Evolutionary conservation across 2,888 invertebrate species (phyloP), one percentile per base, ranked within the genome.

Genomic region (Chrysotoxum bicinctum): DNA sequence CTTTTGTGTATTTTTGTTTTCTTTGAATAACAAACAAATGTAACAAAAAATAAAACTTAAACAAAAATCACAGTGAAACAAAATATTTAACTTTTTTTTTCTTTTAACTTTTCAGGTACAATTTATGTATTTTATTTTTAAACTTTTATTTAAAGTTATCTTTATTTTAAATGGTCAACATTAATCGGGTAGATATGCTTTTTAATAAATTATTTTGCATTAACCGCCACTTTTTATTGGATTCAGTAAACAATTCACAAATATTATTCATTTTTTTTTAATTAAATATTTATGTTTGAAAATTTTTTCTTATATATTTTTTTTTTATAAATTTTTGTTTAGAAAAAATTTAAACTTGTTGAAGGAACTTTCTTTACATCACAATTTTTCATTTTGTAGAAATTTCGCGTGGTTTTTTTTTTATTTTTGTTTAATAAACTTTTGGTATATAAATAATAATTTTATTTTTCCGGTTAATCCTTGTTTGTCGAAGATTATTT

Each of bases 311-410:
- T 77, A 69, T 45, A 69, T 68, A 68, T 69, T 78, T 16, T 58
- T 87, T 64, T 43, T 50, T 16, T 7, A 19, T 32, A 78, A 40
- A 70, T 69, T 68, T 26, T 87, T 68, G 37, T 76, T 88, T 88
- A 85, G 81, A 88, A 90, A 90, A 89, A 89, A 77, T 81, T 87
- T 88, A 82, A 83, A 80, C 76, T 87, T 87, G 70, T 87, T 87
- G 68, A 87, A 87, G 85, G 87, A 87, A 87, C 87, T 87, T 87
- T 87, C 78, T 87, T 78, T 87, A 45, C 70, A 78, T 87, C 83
- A 76, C 90, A 90, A 50, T 54, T 32, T 74, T 81, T 68, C 30
- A 48, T 72, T 58, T 68, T 66, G 52, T 69, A 85, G 72, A 82
- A 76, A 85, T 77, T 75, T 77, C 80, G 81, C 85, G 85, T 85